Percentiles rank a stretch among this genome's conserved stretches.
Conservation (phyloP, 2,888 invertebrate species). For the Cinara cedri region DNA sequence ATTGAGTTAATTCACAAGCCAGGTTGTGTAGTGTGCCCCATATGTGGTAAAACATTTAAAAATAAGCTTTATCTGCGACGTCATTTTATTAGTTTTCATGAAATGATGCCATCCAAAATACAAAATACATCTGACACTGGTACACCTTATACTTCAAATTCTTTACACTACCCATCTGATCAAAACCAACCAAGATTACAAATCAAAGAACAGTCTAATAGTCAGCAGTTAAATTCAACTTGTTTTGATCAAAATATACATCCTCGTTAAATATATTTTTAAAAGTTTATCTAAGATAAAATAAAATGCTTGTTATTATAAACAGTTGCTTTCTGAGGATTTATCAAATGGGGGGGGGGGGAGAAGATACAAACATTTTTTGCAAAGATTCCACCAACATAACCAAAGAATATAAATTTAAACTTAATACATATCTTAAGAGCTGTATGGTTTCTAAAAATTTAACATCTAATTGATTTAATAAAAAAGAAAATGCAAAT, state of each 20-base stretch:
- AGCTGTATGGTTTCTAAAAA: no score
- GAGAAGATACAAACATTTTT: no score
- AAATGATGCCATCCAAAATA: conserved; percentile 60
- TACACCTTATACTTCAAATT: conserved; percentile 43
- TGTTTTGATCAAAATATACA: conserved; percentile 50
- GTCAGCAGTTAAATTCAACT: conserved; percentile 41
- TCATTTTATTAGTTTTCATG: conserved; percentile 69
- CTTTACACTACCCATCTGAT: conserved; percentile 39
- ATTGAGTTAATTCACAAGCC: conserved; percentile 72
- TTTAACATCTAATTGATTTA: no score
- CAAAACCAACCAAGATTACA: conserved; percentile 42
- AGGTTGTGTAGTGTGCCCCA: conserved; percentile 69
- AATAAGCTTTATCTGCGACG: conserved; percentile 70
- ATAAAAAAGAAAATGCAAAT: no score
- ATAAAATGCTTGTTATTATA: no score
- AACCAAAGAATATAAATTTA: no score
- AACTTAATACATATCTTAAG: no score
- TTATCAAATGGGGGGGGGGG: no score
- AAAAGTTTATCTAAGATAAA: no score
- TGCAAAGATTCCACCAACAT: no score
- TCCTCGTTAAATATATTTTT: conserved; percentile 27
- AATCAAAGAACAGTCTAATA: conserved; percentile 41
- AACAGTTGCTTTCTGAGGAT: no score
- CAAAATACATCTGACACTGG: conserved; percentile 55
- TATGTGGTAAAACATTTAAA: conserved; percentile 71